Evolutionary conservation across 2,113 vertebrate genomes (phyloP).

Genomic region (Siniperca chuatsi): DNA sequence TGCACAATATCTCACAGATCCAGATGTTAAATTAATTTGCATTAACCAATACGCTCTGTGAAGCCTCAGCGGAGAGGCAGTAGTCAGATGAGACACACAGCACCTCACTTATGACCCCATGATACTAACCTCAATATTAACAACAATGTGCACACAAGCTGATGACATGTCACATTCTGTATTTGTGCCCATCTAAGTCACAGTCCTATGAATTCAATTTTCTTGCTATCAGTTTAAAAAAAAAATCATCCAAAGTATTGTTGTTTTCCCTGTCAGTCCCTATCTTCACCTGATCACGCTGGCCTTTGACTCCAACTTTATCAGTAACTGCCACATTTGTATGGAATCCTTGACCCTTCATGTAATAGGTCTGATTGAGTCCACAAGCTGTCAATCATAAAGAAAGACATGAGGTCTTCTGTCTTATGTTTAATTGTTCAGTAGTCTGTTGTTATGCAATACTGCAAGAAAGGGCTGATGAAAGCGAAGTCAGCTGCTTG

Average conservation of each 20-base stretch:
- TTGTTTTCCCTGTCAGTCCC: neutral
- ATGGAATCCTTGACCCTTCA: neutral
- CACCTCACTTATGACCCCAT: too few relatives aligned
- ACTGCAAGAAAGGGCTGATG: neutral
- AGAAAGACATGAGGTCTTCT: neutral
- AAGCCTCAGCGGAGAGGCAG: neutral
- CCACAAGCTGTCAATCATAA: neutral
- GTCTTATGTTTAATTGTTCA: neutral
- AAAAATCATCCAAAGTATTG: neutral
- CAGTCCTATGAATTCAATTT: neutral
- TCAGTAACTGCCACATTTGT: neutral
- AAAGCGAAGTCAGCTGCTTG: neutral
- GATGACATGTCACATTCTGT: too few relatives aligned
- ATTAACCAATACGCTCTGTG: neutral
- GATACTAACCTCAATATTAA: too few relatives aligned
- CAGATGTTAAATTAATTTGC: constrained; percentile 21
- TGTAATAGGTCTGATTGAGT: neutral
- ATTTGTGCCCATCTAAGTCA: too few relatives aligned
- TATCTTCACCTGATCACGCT: neutral
- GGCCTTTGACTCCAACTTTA: neutral
- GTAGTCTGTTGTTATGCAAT: neutral
- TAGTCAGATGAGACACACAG: neutral
- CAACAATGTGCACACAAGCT: too few relatives aligned
- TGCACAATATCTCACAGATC: neutral
- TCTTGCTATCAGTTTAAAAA: too few relatives aligned